A percentile compares a stretch with the other conserved stretches of the same genome.
Evolutionary conservation across 1,140 invertebrate genomes (phyloP).

Genomic region (Cherax destructor): DNA sequence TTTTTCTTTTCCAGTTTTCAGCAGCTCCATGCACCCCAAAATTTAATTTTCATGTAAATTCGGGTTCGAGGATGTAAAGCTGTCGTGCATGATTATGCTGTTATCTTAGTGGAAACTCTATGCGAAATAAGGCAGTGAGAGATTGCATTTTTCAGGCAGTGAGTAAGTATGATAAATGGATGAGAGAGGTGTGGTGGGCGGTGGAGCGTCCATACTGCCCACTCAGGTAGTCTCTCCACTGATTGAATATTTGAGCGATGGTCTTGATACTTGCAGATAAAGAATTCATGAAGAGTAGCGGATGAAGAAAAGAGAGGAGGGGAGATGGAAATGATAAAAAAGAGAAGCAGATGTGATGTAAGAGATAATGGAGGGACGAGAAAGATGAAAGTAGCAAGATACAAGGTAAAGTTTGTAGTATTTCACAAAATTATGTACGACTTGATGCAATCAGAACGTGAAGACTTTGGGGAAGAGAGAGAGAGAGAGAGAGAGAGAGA

Average conservation of each 20-base stretch:
- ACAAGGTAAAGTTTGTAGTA: background rate
- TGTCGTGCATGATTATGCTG: background rate
- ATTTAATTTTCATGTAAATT: background rate
- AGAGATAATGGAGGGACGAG: background rate
- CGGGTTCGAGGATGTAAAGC: background rate
- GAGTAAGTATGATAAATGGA: conserved; percentile 19
- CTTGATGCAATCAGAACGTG: too few relatives aligned
- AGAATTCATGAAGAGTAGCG: background rate
- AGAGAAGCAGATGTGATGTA: background rate
- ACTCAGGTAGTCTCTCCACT: conserved; percentile 4
- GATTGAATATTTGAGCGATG: conserved; percentile 31
- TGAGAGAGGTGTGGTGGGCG: background rate
- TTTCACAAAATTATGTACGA: too few relatives aligned
- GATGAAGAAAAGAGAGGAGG: background rate
- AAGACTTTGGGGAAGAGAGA: too few relatives aligned
- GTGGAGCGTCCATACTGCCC: background rate
- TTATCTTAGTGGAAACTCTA: conserved; percentile 7
- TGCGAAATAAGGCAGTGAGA: conserved; percentile 6
- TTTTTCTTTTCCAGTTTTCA: background rate
- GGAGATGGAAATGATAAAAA: background rate
- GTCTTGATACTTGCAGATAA: conserved; percentile 10
- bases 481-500: conserved; percentile 15
- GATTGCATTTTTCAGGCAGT: conserved; percentile 23
- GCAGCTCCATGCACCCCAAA: background rate
- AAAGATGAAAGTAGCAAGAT: background rate